Conservation (phyloP, 2,888 invertebrate genomes). For the Temnothorax rugatulus region DNA sequence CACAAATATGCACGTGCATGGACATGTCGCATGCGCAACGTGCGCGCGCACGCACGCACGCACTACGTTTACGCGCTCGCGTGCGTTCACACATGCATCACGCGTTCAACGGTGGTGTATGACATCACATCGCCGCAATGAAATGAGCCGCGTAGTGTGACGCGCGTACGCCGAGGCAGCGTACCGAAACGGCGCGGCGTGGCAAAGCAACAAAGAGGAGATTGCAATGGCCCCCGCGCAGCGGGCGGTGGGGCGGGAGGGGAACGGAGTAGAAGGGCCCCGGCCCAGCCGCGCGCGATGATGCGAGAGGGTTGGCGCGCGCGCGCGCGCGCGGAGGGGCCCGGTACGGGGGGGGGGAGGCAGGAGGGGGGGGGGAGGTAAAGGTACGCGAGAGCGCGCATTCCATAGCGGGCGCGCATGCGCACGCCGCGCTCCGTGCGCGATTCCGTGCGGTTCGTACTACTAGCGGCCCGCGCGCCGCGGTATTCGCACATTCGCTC, state of each 20-base stretch:
- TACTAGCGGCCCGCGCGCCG: neutral
- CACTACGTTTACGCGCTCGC: no score
- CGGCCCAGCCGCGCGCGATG: neutral
- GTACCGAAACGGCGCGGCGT: slow-evolving; percentile 44
- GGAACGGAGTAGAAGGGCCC: neutral
- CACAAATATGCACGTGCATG: neutral
- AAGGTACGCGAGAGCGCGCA: slow-evolving; percentile 64
- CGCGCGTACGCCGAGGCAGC: slow-evolving; percentile 12
- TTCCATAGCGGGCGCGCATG: slow-evolving; percentile 76
- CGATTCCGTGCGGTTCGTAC: slow-evolving; percentile 40
- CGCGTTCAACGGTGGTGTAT: slow-evolving; percentile 59
- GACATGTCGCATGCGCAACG: neutral
- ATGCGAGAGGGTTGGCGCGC: slow-evolving; percentile 51
- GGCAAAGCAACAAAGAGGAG: slow-evolving; percentile 40
- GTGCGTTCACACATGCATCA: neutral
- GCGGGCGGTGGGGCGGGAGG: slow-evolving; percentile 1
- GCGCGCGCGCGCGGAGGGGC: slow-evolving; percentile 30
- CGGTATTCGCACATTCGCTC: slow-evolving; percentile 78
- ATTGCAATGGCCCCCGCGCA: slow-evolving; percentile 38
- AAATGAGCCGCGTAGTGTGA: slow-evolving; percentile 68
- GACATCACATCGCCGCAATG: slow-evolving; percentile 74
- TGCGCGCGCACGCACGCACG: neutral
- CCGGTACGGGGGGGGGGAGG: slow-evolving; percentile 45
- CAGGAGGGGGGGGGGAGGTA: slow-evolving; percentile 62
- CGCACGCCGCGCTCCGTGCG: slow-evolving; percentile 63